Conservation (phyloP, 2,113 vertebrate genomes). For the Mixornis gularis region DNA sequence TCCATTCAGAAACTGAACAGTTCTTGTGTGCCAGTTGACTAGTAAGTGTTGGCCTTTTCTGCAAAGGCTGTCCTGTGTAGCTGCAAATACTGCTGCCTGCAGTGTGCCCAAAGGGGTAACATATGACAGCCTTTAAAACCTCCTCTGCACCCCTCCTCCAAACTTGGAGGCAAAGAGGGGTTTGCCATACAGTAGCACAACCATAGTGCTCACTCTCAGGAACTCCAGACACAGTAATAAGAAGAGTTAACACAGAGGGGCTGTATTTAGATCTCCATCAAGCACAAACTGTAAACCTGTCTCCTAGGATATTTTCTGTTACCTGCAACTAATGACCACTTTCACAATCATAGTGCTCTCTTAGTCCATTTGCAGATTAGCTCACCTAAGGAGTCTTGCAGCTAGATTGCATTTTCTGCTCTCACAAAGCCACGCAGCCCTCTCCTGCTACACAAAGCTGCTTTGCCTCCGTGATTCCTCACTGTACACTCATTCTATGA, state of each 20-base stretch:
- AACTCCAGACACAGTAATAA: background rate
- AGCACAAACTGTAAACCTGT: background rate
- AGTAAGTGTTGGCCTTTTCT: background rate
- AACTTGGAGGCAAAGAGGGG: background rate
- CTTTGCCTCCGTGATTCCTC: background rate
- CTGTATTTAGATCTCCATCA: background rate
- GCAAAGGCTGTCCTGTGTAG: background rate
- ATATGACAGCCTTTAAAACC: background rate
- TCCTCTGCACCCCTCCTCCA: background rate
- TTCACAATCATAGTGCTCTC: background rate
- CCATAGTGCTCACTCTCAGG: accelerated
- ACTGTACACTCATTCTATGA: background rate
- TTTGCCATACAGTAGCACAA: background rate
- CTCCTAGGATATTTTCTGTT: background rate
- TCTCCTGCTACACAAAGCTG: background rate
- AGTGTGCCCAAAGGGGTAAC: background rate
- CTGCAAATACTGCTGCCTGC: background rate
- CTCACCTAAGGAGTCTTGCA: background rate
- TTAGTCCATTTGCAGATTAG: background rate
- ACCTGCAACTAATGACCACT: background rate
- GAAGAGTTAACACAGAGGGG: background rate
- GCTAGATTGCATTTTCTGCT: background rate
- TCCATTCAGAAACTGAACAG: constrained; percentile 35
- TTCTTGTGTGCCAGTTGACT: background rate
- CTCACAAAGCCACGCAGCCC: background rate